phyloP scores from a whole-genome alignment of 2,797 vertebrate species.

The Thripadectes ignobilis region DNA sequence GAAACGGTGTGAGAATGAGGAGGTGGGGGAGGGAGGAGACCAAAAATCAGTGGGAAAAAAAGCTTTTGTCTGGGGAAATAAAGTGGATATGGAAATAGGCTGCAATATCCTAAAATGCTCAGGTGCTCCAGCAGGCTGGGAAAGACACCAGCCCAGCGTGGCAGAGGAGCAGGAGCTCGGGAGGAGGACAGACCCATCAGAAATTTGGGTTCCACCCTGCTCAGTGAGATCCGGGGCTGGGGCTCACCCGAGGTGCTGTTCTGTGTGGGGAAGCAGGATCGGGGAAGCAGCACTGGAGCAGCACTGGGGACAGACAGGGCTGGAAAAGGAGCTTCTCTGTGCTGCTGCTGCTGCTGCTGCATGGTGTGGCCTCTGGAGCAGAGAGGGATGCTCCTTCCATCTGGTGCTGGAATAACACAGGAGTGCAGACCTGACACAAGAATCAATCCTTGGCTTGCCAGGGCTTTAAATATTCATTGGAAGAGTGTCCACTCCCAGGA shows the following conservation, averaged over 20 bases:
- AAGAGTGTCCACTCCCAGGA: background rate
- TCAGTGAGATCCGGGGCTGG: background rate
- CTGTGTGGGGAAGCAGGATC: background rate
- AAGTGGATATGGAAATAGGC: background rate
- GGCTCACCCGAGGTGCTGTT: background rate
- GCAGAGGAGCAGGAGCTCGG: background rate
- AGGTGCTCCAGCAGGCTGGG: background rate
- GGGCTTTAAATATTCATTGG: background rate
- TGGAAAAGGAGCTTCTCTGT: background rate
- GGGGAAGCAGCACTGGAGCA: background rate
- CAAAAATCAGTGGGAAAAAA: background rate
- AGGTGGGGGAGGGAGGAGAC: background rate
- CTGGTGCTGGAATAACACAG: background rate
- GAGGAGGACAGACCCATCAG: background rate
- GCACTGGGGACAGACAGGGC: background rate
- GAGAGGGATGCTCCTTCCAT: background rate
- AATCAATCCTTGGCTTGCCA: background rate
- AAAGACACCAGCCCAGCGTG: background rate
- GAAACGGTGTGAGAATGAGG: background rate
- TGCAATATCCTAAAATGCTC: background rate
- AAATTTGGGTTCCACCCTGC: background rate
- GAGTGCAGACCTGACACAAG: background rate
- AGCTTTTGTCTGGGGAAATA: background rate
- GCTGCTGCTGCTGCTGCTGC: background rate
- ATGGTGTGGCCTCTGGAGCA: fast-evolving